Conservation (phyloP, 2,797 vertebrate genomes). For the Adrianichthys oophorus region DNA sequence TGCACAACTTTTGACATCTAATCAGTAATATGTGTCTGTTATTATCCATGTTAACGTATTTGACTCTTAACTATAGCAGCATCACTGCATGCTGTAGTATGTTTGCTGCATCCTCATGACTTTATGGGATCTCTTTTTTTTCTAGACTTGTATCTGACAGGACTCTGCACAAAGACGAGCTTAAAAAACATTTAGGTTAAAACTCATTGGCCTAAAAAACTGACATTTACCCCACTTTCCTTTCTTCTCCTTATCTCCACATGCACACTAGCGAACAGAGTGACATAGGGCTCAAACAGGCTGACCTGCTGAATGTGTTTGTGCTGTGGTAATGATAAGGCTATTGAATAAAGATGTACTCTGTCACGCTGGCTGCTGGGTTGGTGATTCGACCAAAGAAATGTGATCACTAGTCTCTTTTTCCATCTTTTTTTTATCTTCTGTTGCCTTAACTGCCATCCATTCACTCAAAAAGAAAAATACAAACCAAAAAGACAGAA, state of each 20-base stretch:
- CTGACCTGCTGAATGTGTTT: constrained; percentile 66
- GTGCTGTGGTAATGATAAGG: constrained; percentile 72
- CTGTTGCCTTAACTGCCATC: constrained; percentile 12
- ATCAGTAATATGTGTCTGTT: too few relatives aligned
- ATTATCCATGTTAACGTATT: too few relatives aligned
- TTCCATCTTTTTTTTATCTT: constrained; percentile 9
- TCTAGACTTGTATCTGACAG: constrained; percentile 31
- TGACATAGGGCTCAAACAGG: constrained; percentile 52
- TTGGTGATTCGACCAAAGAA: constrained; percentile 55
- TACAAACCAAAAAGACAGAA: too few relatives aligned
- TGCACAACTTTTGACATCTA: too few relatives aligned
- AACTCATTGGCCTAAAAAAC: constrained; percentile 74
- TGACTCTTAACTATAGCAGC: background rate
- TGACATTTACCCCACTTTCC: constrained; percentile 37
- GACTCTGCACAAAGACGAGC: constrained; percentile 64
- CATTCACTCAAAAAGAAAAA: background rate
- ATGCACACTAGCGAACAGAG: constrained; percentile 17
- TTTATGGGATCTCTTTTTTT: constrained; percentile 31
- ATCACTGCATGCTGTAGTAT: background rate
- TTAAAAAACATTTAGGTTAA: constrained; percentile 58
- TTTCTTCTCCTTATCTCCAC: constrained; percentile 1
- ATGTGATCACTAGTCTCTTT: constrained; percentile 70
- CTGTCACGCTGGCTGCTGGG: constrained; percentile 63
- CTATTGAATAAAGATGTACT: constrained; percentile 75
- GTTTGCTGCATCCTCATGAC: constrained; percentile 10